These are phyloP conservation scores for Cyclopterus lumpus DNA, from an alignment of 2,797 vertebrate genomes.

Conservation along the genomic window DNA sequence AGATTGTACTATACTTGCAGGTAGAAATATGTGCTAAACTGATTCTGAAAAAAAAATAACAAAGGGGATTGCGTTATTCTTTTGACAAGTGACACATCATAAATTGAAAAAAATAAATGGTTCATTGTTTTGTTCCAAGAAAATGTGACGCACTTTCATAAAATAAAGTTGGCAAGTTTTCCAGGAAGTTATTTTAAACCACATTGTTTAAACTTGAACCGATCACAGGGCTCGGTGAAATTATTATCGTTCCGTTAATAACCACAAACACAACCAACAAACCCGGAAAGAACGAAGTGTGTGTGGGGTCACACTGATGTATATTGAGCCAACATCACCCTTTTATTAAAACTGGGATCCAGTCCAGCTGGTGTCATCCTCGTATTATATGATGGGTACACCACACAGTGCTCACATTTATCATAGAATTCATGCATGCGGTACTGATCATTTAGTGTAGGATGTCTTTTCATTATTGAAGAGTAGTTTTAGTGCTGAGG, in stretches of 20 bases:
- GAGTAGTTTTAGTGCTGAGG: not conserved
- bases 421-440: not conserved
- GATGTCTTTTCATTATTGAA: not conserved
- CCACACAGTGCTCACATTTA: no score
- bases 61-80: no score
- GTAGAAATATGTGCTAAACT: not conserved
- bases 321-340: not conserved
- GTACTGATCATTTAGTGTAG: not conserved
- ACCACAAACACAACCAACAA: not conserved
- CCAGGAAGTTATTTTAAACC: not conserved
- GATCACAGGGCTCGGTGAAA: not conserved
- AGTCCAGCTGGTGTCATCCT: conserved; percentile 3
- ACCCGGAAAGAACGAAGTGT: not conserved
- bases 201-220: not conserved
- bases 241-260: not conserved
- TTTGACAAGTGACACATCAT: not conserved
- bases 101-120: not conserved
- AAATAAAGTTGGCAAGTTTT: no score
- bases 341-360: not conserved
- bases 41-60: no score
- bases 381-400: not conserved
- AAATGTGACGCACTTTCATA: not conserved
- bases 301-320: not conserved
- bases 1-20: not conserved
- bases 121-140: not conserved